phyloP scores from a whole-genome alignment of 2,888 invertebrate genomes.

The Polydrusus cervinus region DNA sequence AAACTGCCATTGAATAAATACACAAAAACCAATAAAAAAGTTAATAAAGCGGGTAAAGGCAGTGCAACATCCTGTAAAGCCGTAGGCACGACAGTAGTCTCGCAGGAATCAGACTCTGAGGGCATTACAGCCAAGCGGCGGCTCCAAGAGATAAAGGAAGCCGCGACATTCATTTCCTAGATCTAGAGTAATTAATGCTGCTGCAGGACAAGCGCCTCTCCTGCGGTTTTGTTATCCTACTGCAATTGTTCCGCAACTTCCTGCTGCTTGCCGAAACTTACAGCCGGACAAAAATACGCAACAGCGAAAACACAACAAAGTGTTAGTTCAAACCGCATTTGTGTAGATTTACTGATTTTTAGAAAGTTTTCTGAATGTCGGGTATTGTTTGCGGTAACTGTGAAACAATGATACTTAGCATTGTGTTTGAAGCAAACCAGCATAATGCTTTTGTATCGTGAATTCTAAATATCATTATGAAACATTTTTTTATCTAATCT shows the following conservation, averaged over 20 bases:
- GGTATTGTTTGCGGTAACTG: background rate
- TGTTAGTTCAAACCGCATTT: conserved; percentile 24
- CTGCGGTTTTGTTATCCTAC: conserved; percentile 59
- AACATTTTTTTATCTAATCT: no score
- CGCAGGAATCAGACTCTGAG: conserved; percentile 39
- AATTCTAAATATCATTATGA: no score
- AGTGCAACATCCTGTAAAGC: background rate
- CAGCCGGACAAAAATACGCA: conserved; percentile 42
- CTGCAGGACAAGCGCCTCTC: conserved; percentile 64
- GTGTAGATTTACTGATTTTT: conserved; percentile 38
- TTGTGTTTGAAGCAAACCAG: background rate
- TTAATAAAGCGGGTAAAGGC: conserved; percentile 7
- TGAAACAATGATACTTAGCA: background rate
- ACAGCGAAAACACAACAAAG: conserved; percentile 40
- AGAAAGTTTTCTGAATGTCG: conserved; percentile 7
- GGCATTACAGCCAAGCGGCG: conserved; percentile 23
- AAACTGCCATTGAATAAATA: no score
- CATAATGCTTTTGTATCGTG: no score
- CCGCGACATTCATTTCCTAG: conserved; percentile 69
- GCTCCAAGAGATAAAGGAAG: conserved; percentile 65
- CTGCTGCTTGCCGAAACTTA: conserved; percentile 53
- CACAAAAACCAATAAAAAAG: background rate
- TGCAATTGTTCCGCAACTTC: conserved; percentile 63
- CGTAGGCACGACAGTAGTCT: conserved; percentile 18
- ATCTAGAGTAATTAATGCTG: conserved; percentile 68